Evolutionary conservation across 2,888 invertebrate species (phyloP).

Genomic region (Lacanobia wlatinum): DNA sequence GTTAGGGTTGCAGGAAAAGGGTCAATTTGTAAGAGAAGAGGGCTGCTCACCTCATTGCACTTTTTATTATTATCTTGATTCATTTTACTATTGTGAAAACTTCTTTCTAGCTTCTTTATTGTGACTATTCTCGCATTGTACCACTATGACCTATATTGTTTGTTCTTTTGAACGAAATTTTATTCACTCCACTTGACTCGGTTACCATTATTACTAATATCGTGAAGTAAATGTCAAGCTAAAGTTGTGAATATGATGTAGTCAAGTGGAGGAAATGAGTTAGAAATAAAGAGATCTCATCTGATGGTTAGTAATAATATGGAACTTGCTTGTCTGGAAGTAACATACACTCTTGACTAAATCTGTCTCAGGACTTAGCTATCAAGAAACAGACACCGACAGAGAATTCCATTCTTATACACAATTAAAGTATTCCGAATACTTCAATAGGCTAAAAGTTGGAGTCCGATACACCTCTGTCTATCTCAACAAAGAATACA

Average conservation of each 20-base stretch:
- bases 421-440: no score
- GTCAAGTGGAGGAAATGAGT: no score
- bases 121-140: not conserved
- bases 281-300: no score
- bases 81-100: not conserved
- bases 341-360: not conserved
- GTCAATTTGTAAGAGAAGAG: not conserved
- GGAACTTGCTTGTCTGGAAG: no score
- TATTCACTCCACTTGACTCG: not conserved
- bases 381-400: not conserved
- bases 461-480: not conserved
- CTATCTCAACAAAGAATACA: not conserved
- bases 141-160: not conserved
- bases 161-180: no score
- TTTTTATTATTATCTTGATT: slow-evolving; percentile 1
- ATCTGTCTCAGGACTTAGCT: no score
- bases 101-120: not conserved
- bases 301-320: no score
- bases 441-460: no score
- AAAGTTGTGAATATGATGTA: no score
- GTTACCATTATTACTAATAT: no score
- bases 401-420: no score
- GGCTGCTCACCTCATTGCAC: not conserved
- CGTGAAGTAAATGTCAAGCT: no score
- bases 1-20: slow-evolving; percentile 1